Conservation (phyloP, 2,888 invertebrate species). For the Tetragonisca angustula region DNA sequence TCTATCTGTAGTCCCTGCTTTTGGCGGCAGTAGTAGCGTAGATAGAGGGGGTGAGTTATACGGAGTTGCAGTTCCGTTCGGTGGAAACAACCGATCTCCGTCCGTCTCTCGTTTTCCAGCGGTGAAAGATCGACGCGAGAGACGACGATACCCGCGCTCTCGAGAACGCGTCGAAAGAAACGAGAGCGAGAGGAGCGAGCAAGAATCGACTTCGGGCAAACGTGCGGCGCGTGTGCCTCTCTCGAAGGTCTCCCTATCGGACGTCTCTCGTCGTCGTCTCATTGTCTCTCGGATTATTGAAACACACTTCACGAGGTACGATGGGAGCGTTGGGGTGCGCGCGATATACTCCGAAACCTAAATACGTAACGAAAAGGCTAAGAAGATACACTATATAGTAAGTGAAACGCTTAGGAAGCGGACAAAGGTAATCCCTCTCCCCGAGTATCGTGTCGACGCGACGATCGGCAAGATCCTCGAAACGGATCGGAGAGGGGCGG, state of each 20-base stretch:
- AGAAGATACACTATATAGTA: constrained; percentile 58
- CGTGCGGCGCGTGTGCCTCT: not conserved
- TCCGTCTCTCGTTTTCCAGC: constrained; percentile 23
- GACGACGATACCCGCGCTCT: constrained; percentile 7
- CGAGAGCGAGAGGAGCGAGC: not conserved
- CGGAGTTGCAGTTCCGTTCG: constrained; percentile 45
- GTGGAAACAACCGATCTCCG: constrained; percentile 26
- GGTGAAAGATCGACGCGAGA: constrained; percentile 5
- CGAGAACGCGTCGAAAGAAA: not conserved
- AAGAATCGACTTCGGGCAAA: not conserved
- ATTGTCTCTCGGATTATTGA: constrained; percentile 11
- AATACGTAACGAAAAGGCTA: constrained; percentile 77
- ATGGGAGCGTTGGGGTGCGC: constrained; percentile 57
- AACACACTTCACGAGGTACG: not conserved
- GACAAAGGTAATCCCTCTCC: constrained; percentile 41
- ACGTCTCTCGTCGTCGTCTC: constrained; percentile 4
- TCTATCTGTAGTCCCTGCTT: constrained; percentile 70
- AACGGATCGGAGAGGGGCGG: not conserved
- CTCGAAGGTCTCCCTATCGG: not conserved
- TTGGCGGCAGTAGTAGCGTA: constrained; percentile 69
- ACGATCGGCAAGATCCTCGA: constrained; percentile 15
- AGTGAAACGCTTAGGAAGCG: constrained; percentile 64
- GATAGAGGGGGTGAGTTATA: constrained; percentile 68
- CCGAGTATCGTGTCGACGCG: constrained; percentile 30
- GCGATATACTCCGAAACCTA: constrained; percentile 44